Percentiles rank a stretch among this genome's conserved stretches.
These are phyloP conservation scores for Drosophila fuyamai DNA, from an alignment of 1,140 invertebrate genomes.

Conservation along the genomic window DNA sequence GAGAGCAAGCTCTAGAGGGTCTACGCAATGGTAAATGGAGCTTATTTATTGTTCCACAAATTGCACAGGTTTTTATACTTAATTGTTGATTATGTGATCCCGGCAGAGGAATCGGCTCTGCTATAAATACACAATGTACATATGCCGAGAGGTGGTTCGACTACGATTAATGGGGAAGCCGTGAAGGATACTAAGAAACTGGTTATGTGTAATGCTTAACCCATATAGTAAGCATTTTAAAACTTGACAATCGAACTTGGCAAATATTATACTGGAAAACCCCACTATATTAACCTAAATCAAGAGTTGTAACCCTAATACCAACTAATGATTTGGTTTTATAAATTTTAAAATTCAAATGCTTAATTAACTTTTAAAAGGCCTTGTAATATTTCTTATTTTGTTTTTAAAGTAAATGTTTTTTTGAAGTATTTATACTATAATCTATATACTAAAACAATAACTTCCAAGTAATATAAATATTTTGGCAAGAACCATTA, in stretches of 20 bases:
- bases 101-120: conserved; percentile 30
- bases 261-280: neutral
- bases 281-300: too few relatives aligned
- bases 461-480: too few relatives aligned
- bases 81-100: conserved; percentile 66
- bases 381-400: too few relatives aligned
- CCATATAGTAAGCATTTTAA: neutral
- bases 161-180: conserved; percentile 30
- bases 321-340: too few relatives aligned
- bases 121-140: conserved; percentile 52
- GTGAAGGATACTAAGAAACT: conserved; percentile 70
- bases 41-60: conserved; percentile 49
- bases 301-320: too few relatives aligned
- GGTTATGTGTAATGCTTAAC: conserved; percentile 47
- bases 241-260: neutral
- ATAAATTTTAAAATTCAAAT: too few relatives aligned
- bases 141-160: conserved; percentile 40
- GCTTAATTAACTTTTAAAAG: too few relatives aligned
- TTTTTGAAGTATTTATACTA: too few relatives aligned
- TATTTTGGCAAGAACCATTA: too few relatives aligned
- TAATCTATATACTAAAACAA: too few relatives aligned
- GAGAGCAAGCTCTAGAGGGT: conserved; percentile 64
- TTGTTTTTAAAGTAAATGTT: too few relatives aligned
- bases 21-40: conserved; percentile 34
- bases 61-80: conserved; percentile 60